phyloP scores from a whole-genome alignment of 2,888 invertebrate species.

The Phlogophora meticulosa region DNA sequence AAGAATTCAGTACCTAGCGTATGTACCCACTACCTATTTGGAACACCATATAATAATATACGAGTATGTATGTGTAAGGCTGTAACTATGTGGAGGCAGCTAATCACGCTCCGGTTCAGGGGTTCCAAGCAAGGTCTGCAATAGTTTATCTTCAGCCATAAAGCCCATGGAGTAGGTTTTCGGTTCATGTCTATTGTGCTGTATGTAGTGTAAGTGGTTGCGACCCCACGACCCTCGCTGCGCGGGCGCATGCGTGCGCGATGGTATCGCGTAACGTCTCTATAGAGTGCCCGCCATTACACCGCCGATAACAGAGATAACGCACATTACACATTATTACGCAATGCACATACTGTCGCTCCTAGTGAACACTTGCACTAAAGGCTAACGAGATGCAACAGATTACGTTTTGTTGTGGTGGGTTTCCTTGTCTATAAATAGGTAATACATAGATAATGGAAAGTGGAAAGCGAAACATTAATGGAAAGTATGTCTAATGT shows the following conservation, averaged over 20 bases:
- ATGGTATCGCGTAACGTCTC: constrained; percentile 62
- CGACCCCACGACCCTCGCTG: constrained; percentile 45
- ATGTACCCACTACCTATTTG: no score
- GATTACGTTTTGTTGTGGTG: neutral
- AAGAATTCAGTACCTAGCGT: no score
- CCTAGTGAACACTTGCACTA: constrained; percentile 36
- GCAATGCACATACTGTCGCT: neutral
- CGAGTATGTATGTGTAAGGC: no score
- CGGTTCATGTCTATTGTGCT: neutral
- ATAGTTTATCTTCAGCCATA: neutral
- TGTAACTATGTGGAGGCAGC: no score
- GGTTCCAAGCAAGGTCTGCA: no score
- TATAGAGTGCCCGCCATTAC: constrained; percentile 40
- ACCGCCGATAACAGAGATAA: constrained; percentile 45
- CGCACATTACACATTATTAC: constrained; percentile 8
- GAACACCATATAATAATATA: no score
- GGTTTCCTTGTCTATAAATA: no score
- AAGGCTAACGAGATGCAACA: constrained; percentile 8
- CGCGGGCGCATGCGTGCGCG: constrained; percentile 55
- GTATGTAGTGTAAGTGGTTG: neutral
- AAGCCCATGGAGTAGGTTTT: constrained; percentile 19
- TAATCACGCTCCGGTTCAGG: no score
- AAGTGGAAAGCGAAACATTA: constrained; percentile 13
- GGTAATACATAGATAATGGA: no score
- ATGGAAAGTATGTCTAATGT: neutral